phyloP scores from a whole-genome alignment of 2,888 invertebrate species.

The Mythimna pallens region DNA sequence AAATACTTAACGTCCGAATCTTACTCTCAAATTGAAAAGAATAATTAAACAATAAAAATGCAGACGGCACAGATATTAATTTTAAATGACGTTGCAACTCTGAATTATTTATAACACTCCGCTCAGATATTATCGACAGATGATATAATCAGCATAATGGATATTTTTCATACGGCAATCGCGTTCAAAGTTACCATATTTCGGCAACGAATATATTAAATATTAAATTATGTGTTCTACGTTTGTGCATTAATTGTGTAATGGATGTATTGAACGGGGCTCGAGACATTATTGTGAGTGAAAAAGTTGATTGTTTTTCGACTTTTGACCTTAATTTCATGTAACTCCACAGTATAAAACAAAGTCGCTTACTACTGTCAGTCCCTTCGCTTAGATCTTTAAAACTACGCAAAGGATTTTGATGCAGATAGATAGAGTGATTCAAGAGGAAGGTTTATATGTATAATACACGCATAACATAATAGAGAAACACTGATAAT shows the following conservation, averaged over 20 bases:
- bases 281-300: too few relatives aligned
- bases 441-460: too few relatives aligned
- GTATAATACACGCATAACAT: too few relatives aligned
- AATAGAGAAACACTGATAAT: too few relatives aligned
- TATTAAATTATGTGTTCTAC: constrained; percentile 9
- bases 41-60: constrained; percentile 6
- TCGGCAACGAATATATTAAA: constrained; percentile 7
- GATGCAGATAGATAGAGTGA: too few relatives aligned
- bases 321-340: too few relatives aligned
- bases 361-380: too few relatives aligned
- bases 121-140: constrained; percentile 14
- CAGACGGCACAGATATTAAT: constrained; percentile 3
- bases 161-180: constrained; percentile 36
- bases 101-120: constrained; percentile 39
- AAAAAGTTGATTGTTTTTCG: too few relatives aligned
- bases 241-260: neutral
- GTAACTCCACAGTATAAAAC: too few relatives aligned
- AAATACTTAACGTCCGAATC: neutral
- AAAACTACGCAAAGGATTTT: too few relatives aligned
- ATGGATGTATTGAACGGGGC: neutral
- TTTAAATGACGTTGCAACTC: constrained; percentile 13
- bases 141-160: constrained; percentile 31
- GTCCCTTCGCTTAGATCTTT: too few relatives aligned
- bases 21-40: constrained; percentile 17
- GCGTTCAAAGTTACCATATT: constrained; percentile 17